Evolutionary conservation across 2,797 vertebrate genomes (phyloP), one percentile per base, ranked within the genome.

Genomic region (Serranus cabrilla): DNA sequence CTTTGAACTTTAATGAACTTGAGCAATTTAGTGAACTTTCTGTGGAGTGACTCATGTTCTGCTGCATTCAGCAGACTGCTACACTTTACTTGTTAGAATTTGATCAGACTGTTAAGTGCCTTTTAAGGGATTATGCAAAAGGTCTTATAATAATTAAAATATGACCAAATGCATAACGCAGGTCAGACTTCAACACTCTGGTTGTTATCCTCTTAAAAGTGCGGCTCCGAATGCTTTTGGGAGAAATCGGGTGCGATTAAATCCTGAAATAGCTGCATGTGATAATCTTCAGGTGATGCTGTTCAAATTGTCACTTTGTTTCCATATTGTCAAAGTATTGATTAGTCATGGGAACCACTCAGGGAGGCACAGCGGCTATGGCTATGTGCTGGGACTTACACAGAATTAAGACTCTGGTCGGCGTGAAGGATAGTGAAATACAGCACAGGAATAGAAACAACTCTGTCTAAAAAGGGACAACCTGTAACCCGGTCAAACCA

Each of bases 31-130:
- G 63, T 25, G 27, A 81, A 51, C 42, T 25, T 50, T 52, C 25
- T 7, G 55, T 9, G 11, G 42, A 56, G 54, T 74, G 73, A 83
- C 9, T 83, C 68, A 73, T 20, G 31, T 52, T 31, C 23, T 61
- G 43, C 43, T 25, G 59, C 50, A 4, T n/a, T 51, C 12, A 55
- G 56, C 9, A 45, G 43, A 52, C 40, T 6, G 17, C 54, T 27
- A 56, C 61, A 61, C 17, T 42, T 60, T n/a, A 46, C n/a, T 39
- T 62, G 37, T 42, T 10, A 50, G 37, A 20, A 14, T 62, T 76
- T 68, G 52, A 73, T 58, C 37, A 23, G 11, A 25, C 61, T 27
- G 39, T 64, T 27, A 54, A 71, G 47, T 27, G 67, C 52, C 49
- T 81, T 58, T 55, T 65, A 62, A 75, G n/a, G 27, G 70, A 73